Conservation (phyloP, 1,140 invertebrate species). For the Trichomalopsis sarcophagae region DNA sequence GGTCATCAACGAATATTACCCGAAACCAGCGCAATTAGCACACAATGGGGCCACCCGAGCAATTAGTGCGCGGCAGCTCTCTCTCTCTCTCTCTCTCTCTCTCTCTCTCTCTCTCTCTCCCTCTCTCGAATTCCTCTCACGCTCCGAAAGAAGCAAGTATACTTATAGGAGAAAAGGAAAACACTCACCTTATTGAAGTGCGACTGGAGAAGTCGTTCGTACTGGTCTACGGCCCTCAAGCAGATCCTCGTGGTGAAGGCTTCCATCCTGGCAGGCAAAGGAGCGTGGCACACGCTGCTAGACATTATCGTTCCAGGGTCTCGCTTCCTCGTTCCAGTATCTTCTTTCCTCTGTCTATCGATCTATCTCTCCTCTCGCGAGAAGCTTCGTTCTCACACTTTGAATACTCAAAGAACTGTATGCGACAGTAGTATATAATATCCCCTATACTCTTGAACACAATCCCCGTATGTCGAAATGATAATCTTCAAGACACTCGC, state of each 20-base stretch:
- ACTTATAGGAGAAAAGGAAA: background rate
- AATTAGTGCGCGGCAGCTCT: too few species aligned
- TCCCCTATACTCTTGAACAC: too few species aligned
- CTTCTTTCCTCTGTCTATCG: background rate
- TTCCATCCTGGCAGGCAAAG: slow-evolving; percentile 74
- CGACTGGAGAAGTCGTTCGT: slow-evolving; percentile 76
- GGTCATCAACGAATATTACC: too few species aligned
- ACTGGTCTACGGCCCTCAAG: slow-evolving; percentile 77
- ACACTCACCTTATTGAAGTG: slow-evolving; percentile 68
- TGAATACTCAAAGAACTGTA: background rate
- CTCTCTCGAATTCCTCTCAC: background rate
- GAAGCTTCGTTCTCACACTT: background rate
- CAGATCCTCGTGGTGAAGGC: slow-evolving; percentile 77
- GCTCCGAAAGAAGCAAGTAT: background rate
- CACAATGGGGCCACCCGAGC: background rate
- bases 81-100: too few species aligned
- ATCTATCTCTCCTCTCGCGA: background rate
- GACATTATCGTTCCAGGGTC: slow-evolving; percentile 62
- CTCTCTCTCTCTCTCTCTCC: too few species aligned
- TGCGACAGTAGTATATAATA: too few species aligned
- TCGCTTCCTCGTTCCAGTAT: background rate
- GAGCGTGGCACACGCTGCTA: slow-evolving; percentile 71
- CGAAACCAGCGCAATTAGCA: background rate
- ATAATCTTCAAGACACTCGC: background rate
- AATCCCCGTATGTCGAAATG: too few species aligned